These are phyloP conservation scores for Isotomurus palustris DNA, from an alignment of 2,888 invertebrate species.

Conservation along the genomic window DNA sequence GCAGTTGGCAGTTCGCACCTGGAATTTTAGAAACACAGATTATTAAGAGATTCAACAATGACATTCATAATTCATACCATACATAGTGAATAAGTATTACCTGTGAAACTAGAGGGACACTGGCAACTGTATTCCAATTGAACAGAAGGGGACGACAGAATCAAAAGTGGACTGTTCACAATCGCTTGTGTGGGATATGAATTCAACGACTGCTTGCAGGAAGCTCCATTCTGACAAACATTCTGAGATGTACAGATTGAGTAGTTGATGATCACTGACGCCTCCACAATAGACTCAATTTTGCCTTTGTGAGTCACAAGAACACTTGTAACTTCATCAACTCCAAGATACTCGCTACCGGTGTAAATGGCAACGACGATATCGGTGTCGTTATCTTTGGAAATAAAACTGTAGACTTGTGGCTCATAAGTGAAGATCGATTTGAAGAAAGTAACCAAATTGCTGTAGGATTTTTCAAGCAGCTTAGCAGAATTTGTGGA, in stretches of 20 bases:
- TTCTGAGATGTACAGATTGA: slow-evolving; percentile 60
- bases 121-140: slow-evolving; percentile 72
- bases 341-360: slow-evolving; percentile 56
- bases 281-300: slow-evolving; percentile 60
- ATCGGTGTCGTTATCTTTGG: slow-evolving; percentile 60
- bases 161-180: slow-evolving; percentile 68
- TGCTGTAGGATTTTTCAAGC: slow-evolving; percentile 64
- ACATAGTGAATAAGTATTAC: slow-evolving; percentile 59
- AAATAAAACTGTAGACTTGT: slow-evolving; percentile 67
- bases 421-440: slow-evolving; percentile 51
- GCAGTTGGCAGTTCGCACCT: slow-evolving; percentile 62
- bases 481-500: slow-evolving; percentile 71
- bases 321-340: slow-evolving; percentile 62
- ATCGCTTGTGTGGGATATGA: slow-evolving; percentile 65
- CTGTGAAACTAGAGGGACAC: slow-evolving; percentile 79
- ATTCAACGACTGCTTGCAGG: slow-evolving; percentile 66
- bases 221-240: slow-evolving; percentile 72
- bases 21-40: slow-evolving; percentile 1
- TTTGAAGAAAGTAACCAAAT: slow-evolving; percentile 36
- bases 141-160: slow-evolving; percentile 77
- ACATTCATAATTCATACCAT: too few relatives aligned
- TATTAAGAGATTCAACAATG: too few relatives aligned
- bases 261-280: slow-evolving; percentile 65
- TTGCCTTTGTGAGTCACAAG: slow-evolving; percentile 63
- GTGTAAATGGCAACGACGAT: slow-evolving; percentile 62